Percentiles rank a stretch among this genome's conserved stretches.
Conservation (phyloP, 2,797 vertebrate genomes). For the Emys orbicularis region DNA sequence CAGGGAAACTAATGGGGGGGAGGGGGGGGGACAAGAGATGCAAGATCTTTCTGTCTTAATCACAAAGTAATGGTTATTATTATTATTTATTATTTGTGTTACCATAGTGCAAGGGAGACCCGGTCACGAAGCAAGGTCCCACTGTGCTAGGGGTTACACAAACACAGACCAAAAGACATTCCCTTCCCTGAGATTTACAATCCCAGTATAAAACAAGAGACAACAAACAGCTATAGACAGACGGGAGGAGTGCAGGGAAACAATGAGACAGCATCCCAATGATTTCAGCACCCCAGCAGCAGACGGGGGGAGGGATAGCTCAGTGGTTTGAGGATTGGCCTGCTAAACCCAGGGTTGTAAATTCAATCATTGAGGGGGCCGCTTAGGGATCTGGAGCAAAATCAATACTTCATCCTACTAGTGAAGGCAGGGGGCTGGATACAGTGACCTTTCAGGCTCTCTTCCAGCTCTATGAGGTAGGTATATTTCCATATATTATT, state of each 20-base stretch:
- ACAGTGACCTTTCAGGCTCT: too few species aligned
- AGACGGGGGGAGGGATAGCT: too few species aligned
- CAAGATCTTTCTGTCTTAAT: background rate
- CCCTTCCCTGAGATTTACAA: background rate
- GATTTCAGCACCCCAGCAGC: background rate
- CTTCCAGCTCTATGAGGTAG: too few species aligned
- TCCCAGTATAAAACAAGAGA: background rate
- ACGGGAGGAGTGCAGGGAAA: background rate
- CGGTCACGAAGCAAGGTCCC: background rate
- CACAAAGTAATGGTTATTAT: background rate
- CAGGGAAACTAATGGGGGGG: background rate
- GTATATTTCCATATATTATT: too few species aligned
- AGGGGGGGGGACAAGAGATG: background rate
- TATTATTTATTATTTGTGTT: background rate
- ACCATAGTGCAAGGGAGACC: background rate
- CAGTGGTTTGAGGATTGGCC: too few species aligned
- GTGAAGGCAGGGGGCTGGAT: too few species aligned
- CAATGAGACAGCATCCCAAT: background rate
- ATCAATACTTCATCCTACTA: too few species aligned
- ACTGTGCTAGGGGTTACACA: background rate
- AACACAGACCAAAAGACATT: background rate
- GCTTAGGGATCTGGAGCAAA: too few species aligned
- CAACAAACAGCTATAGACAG: background rate
- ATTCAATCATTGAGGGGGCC: too few species aligned
- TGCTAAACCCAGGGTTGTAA: too few species aligned